Evolutionary conservation across 2,888 invertebrate genomes (phyloP).

Genomic region (Archaeoteleia sp.): DNA sequence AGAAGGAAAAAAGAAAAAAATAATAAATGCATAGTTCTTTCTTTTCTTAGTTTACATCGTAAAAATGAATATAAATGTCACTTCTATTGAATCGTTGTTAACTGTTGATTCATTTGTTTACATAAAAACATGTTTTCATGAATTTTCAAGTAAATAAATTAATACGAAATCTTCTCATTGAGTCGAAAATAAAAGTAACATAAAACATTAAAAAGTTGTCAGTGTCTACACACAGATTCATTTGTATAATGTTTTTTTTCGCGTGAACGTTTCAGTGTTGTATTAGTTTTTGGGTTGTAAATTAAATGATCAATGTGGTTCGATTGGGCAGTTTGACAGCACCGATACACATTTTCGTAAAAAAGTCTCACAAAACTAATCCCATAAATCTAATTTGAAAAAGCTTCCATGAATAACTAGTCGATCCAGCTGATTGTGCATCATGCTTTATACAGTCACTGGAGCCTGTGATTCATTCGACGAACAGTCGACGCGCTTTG

Average conservation of each 20-base stretch:
- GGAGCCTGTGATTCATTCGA: slow-evolving; percentile 45
- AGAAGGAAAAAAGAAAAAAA: too few species aligned
- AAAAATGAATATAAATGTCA: too few species aligned
- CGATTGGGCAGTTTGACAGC: slow-evolving; percentile 25
- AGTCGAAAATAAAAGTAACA: too few species aligned
- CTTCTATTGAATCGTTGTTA: too few species aligned
- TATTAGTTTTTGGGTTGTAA: slow-evolving; percentile 23
- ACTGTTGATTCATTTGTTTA: too few species aligned
- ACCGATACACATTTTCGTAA: slow-evolving; percentile 35
- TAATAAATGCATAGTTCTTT: too few species aligned
- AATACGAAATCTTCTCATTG: too few species aligned
- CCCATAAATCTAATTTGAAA: slow-evolving; percentile 49
- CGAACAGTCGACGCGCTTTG: slow-evolving; percentile 49
- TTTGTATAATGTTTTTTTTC: neutral
- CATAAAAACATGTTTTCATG: too few species aligned
- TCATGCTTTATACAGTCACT: slow-evolving; percentile 41
- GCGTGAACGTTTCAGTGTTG: neutral
- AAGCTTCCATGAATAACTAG: slow-evolving; percentile 45
- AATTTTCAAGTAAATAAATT: too few species aligned
- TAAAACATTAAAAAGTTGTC: too few species aligned
- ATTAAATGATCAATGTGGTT: slow-evolving; percentile 23
- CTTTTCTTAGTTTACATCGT: too few species aligned
- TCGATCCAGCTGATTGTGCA: slow-evolving; percentile 48
- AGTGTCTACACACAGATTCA: too few species aligned
- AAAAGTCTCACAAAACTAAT: slow-evolving; percentile 45